Evolutionary conservation across 92 coral and sea anemone species (phyloP).

Genomic region (Phenganax stokvisi): DNA sequence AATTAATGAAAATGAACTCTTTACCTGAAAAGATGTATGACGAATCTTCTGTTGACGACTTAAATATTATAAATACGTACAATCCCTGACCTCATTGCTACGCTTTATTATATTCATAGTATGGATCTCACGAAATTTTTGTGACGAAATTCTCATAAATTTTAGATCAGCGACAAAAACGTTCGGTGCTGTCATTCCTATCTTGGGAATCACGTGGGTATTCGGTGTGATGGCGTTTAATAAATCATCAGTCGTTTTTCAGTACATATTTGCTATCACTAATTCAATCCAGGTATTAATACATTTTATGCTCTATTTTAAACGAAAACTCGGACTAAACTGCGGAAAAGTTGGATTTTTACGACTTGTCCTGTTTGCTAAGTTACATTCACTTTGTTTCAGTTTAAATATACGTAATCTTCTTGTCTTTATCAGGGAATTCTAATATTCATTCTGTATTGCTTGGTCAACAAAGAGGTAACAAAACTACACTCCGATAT

Average conservation of each 20-base stretch:
- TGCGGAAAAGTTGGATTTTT: background rate
- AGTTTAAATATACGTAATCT: background rate
- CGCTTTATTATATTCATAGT: too few relatives aligned
- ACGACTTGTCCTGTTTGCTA: background rate
- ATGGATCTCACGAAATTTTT: too few relatives aligned
- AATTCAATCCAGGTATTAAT: slow-evolving; percentile 28
- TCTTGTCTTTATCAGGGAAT: slow-evolving; percentile 1
- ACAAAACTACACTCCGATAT: background rate
- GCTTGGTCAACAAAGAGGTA: slow-evolving; percentile 33
- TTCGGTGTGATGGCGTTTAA: slow-evolving; percentile 39
- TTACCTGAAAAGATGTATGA: too few relatives aligned
- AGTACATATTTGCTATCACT: slow-evolving; percentile 35
- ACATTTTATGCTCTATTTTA: background rate
- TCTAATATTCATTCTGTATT: slow-evolving; percentile 25
- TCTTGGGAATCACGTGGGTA: slow-evolving; percentile 41
- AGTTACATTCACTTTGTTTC: background rate
- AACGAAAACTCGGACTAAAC: background rate
- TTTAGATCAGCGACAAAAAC: slow-evolving; percentile 33
- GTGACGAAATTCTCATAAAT: too few relatives aligned
- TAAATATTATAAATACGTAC: too few relatives aligned
- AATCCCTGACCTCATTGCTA: too few relatives aligned
- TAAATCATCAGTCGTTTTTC: slow-evolving; percentile 27
- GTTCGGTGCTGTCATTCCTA: slow-evolving; percentile 30
- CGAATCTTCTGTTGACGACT: too few relatives aligned
- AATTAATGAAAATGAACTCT: too few relatives aligned